These are phyloP conservation scores for Drosophila nr. fundita DNA, from an alignment of 2,888 invertebrate genomes.

Conservation along the genomic window DNA sequence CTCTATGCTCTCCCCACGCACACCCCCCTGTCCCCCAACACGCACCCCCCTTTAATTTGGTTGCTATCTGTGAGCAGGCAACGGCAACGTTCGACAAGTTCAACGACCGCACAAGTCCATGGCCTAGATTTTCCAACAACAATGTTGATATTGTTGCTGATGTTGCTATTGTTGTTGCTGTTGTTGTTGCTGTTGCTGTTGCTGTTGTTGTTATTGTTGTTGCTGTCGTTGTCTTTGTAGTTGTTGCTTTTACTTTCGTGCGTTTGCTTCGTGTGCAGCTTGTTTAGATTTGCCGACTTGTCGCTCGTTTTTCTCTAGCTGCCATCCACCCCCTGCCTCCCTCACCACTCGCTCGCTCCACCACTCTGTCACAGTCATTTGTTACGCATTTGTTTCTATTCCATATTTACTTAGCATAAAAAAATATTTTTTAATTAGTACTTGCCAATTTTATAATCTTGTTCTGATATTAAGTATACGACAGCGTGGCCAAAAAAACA, in stretches of 20 bases:
- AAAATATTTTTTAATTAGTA: slow-evolving; percentile 37
- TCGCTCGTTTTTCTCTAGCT: slow-evolving; percentile 28
- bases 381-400: slow-evolving; percentile 28
- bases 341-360: background rate
- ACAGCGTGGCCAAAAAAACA: background rate
- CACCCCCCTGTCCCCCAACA: background rate
- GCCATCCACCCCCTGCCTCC: background rate
- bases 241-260: slow-evolving; percentile 76
- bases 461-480: slow-evolving; percentile 53
- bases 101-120: slow-evolving; percentile 85
- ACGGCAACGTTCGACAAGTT: slow-evolving; percentile 74
- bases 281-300: slow-evolving; percentile 52
- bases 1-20: background rate
- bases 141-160: slow-evolving; percentile 51
- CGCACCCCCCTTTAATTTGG: background rate
- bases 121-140: slow-evolving; percentile 83
- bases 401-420: slow-evolving; percentile 27
- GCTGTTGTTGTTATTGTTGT: slow-evolving; percentile 29
- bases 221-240: slow-evolving; percentile 19
- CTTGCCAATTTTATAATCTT: slow-evolving; percentile 25
- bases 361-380: background rate
- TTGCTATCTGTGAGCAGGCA: slow-evolving; percentile 28
- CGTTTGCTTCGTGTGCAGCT: slow-evolving; percentile 33
- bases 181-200: slow-evolving; percentile 22
- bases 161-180: slow-evolving; percentile 14